Conservation (phyloP, 2,797 vertebrate species). For the Tragopan temminckii region DNA sequence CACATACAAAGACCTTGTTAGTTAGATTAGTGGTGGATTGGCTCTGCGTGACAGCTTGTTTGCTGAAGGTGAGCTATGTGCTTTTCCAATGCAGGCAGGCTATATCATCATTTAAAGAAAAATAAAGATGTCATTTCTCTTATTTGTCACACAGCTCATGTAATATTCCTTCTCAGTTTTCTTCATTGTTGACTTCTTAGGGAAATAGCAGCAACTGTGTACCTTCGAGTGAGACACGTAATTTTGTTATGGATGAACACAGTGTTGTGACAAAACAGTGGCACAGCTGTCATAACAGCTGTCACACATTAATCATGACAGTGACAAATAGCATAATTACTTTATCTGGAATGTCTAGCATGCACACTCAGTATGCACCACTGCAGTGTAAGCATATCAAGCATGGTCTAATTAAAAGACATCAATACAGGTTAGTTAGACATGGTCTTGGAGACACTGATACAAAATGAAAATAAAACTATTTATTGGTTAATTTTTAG, state of each 20-base stretch:
- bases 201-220: constrained; percentile 74
- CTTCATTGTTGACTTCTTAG: constrained; percentile 81
- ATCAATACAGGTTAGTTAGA: constrained; percentile 83
- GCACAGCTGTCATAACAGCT: constrained; percentile 88
- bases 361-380: constrained; percentile 78
- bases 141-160: constrained; percentile 79
- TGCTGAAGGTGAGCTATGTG: constrained; percentile 77
- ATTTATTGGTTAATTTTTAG: constrained; percentile 74
- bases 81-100: constrained; percentile 69
- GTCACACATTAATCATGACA: constrained; percentile 89
- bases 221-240: constrained; percentile 78
- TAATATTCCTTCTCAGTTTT: constrained; percentile 80
- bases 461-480: constrained; percentile 81
- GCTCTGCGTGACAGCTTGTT: constrained; percentile 81
- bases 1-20: constrained; percentile 78
- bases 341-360: constrained; percentile 84
- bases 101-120: constrained; percentile 76
- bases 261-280: constrained; percentile 86
- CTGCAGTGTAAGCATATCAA: constrained; percentile 72
- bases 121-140: constrained; percentile 80
- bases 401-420: constrained; percentile 82
- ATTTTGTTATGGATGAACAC: constrained; percentile 86
- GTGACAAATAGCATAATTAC: constrained; percentile 88
- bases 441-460: constrained; percentile 78
- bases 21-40: constrained; percentile 77